Percentiles rank a stretch among this genome's conserved stretches.
These are phyloP conservation scores for Cyprinodon brontotheroides DNA, from an alignment of 2,113 vertebrate species.

Conservation along the genomic window DNA sequence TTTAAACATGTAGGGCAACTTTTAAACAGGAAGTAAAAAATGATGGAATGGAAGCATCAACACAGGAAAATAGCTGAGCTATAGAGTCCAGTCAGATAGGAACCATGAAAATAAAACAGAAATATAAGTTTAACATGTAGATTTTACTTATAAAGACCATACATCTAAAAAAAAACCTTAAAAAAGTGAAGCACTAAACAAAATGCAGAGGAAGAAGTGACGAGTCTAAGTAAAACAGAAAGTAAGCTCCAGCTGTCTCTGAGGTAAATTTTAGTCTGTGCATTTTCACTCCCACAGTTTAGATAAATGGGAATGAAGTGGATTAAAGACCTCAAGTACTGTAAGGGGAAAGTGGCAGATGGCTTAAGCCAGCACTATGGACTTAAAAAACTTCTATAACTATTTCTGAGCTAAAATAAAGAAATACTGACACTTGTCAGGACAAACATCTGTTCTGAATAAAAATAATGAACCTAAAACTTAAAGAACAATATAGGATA, in stretches of 20 bases:
- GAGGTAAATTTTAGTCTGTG: conserved; percentile 3
- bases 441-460: not conserved
- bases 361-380: no score
- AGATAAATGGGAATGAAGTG: not conserved
- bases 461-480: not conserved
- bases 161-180: not conserved
- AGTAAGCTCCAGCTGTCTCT: not conserved
- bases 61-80: no score
- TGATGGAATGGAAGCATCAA: no score
- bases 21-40: no score
- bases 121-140: not conserved
- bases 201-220: not conserved
- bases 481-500: no score
- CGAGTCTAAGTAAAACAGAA: not conserved
- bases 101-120: not conserved
- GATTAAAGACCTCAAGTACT: not conserved
- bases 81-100: no score
- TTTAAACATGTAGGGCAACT: no score
- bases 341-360: not conserved
- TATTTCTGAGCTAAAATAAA: not conserved
- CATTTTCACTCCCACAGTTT: not conserved
- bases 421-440: not conserved
- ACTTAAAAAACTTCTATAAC: not conserved
- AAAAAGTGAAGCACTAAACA: not conserved
- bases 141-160: not conserved